Evolutionary conservation across 2,888 invertebrate species (phyloP), one percentile per base, ranked within the genome.

Genomic region (Phrixothrix hirtus): DNA sequence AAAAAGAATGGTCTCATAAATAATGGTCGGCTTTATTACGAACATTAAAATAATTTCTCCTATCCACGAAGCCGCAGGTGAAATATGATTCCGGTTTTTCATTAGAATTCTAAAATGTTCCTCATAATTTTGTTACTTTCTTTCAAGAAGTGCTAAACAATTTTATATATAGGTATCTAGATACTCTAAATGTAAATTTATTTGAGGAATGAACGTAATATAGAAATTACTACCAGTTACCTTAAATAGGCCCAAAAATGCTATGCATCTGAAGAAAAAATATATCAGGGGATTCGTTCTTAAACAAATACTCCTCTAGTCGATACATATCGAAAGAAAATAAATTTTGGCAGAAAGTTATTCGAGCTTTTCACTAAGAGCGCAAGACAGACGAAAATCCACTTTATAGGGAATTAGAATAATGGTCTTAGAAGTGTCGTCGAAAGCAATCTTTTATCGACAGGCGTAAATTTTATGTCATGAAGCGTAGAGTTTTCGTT

Each of bases 21-120:
- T 70, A 67, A 69, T 61, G 59, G 41, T 47, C 41, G 63, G 63
- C 68, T 70, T 71, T 71, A 71, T 70, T 72, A 67, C 69, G 60
- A 42, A 63, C 66, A 69, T 72, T 71, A 70, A 70, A 71, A 72
- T 70, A 70, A 72, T 72, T 71, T 70, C 65, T 63, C 64, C 64
- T 67, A 68, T 69, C 68, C 64, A 67, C 67, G 68, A 65, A 63
- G 61, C 57, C 65, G 57, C 68, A 68, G 66, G 68, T 71, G 68
- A 71, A 69, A 68, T 70, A 71, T 69, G 69, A 67, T 63, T 63
- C 48, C 64, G 64, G 66, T 69, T 70, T 70, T 70, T 69, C 68
- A 70, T 70, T 70, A 70, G 66, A 69, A 70, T 70, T 69, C 67
- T 64, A 59, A 66, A 64, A 65, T 64, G 67, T 65, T 69, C 60